phyloP scores from a whole-genome alignment of 2,113 vertebrate species.

The Xyliphius kryptos region DNA sequence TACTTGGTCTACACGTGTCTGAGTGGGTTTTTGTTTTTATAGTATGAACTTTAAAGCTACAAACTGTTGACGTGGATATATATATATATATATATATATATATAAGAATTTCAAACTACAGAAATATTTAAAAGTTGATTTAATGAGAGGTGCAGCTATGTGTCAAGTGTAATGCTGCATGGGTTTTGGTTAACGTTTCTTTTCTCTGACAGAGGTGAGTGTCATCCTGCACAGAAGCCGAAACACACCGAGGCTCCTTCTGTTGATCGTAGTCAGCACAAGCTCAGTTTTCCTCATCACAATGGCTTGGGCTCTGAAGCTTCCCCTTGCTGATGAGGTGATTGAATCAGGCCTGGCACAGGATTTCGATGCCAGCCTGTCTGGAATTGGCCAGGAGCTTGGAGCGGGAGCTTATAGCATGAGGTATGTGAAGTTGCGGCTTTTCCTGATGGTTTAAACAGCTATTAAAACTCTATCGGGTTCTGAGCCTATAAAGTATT shows the following conservation, averaged over 20 bases:
- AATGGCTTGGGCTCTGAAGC: constrained; percentile 95
- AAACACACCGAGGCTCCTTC: background rate
- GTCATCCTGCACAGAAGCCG: constrained; percentile 1
- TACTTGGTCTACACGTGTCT: no score
- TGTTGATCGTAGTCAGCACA: constrained; percentile 24
- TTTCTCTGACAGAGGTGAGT: constrained; percentile 13
- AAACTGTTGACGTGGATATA: background rate
- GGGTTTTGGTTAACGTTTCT: background rate
- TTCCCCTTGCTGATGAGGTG: constrained; percentile 93
- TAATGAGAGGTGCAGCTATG: no score
- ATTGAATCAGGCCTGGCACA: constrained; percentile 95
- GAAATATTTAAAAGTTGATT: no score
- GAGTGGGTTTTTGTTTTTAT: no score
- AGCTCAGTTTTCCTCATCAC: constrained; percentile 29
- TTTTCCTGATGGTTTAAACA: no score
- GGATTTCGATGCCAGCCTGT: constrained; percentile 95
- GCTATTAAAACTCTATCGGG: no score
- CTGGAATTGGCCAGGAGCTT: constrained; percentile 93
- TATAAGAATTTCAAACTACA: no score
- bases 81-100: no score
- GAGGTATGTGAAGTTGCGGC: constrained; percentile 69
- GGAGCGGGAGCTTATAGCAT: constrained; percentile 97
- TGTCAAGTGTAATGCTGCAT: background rate
- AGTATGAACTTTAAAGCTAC: background rate
- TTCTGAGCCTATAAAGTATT: no score